phyloP scores from a whole-genome alignment of 1,140 invertebrate species.

The Thaumatotibia leucotreta region DNA sequence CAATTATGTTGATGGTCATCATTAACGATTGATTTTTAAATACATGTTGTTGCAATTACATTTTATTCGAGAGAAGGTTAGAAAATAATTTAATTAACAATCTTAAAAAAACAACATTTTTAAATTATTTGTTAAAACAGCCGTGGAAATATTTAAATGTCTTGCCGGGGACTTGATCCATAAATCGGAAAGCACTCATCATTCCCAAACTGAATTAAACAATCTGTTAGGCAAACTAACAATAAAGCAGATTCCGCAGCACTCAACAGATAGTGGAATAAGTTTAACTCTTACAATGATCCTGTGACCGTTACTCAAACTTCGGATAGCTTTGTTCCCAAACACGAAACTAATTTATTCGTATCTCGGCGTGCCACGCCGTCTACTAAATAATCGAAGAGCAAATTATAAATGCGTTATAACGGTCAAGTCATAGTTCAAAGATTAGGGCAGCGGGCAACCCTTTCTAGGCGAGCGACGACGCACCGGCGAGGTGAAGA shows the following conservation, averaged over 20 bases:
- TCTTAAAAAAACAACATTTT: no score
- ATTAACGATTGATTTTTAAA: no score
- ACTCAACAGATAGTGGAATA: conserved; percentile 45
- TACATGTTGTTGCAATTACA: no score
- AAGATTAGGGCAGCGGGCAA: conserved; percentile 74
- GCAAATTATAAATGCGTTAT: conserved; percentile 75
- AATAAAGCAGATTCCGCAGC: conserved; percentile 40
- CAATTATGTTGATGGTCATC: no score
- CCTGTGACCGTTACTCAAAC: conserved; percentile 64
- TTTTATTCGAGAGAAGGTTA: no score
- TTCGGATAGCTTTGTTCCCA: conserved; percentile 66
- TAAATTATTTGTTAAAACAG: background rate
- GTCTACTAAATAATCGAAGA: conserved; percentile 70
- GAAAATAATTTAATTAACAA: no score
- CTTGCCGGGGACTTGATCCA: background rate
- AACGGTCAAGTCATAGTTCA: conserved; percentile 76
- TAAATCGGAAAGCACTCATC: conserved; percentile 12
- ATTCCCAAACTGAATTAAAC: conserved; percentile 25
- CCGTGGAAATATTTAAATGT: background rate
- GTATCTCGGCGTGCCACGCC: conserved; percentile 57
- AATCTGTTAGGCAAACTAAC: conserved; percentile 32
- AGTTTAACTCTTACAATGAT: conserved; percentile 57
- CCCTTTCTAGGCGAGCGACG: conserved; percentile 50
- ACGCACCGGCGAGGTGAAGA: conserved; percentile 52
- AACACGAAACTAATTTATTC: conserved; percentile 75